Base-by-base conservation (phyloP, 1,140 invertebrate species). In the Sarcophaga bullata region DNA sequence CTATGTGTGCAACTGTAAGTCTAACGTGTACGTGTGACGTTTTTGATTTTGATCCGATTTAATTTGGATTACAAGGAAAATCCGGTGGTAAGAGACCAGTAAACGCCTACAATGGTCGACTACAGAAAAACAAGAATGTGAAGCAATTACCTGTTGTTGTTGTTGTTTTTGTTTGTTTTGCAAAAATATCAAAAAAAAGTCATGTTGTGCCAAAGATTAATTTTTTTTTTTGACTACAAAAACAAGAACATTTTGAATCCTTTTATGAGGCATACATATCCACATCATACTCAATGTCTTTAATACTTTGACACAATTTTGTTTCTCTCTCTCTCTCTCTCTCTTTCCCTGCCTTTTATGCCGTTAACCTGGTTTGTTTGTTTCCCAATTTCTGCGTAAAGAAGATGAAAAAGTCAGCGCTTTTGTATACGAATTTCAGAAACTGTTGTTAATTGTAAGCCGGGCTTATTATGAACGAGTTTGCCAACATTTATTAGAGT, bases 41-140 rank as follows among this genome's bases (percentile, higher is more conserved):
- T 72, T 81, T 81, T 81, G 80, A 72, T 81, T 81, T 62, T 49
- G 80, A 81, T 81, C 80, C 80, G 80, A 72, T 81, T 81, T 81
- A 81, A 81, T 81, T 81, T 81, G 80, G 80, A 81, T 81, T 81
- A 81, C 68, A 62, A 81, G 48, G 19, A 81, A 62, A 81, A 81
- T 81, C 80, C 80, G 80, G 37, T 81, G 80, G 80, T 81, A 81
- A 81, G 80, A 81, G 80, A 72, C 80, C 58, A 72, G 80, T 81
- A 81, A 81, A 81, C 80, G 80, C 80, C 80, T 81, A 81, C 80
- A 81, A 81, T 78, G 75, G n/a, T 50, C 50, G 19, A 25, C 17
- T 6, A 15, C 0, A 78, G 17, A 10, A 25, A 68, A 25, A 25
- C 50, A 52, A 52, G 50, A n/a, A n/a, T 58, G 3, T 58, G 15